Evolutionary conservation across 1,140 invertebrate genomes (phyloP).

Genomic region (Nautilus pompilius): DNA sequence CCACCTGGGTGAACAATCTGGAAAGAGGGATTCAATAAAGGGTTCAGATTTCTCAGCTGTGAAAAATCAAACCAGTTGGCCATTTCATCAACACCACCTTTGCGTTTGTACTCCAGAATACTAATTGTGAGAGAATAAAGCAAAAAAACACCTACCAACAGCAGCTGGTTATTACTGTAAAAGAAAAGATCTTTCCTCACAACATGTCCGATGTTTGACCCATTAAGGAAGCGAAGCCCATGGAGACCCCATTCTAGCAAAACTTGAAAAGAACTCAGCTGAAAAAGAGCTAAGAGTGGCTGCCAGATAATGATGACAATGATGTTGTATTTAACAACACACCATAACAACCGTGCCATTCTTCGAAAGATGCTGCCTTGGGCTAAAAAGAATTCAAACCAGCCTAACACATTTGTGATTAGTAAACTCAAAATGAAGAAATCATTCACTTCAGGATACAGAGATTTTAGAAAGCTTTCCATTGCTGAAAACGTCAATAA

Average conservation of each 20-base stretch:
- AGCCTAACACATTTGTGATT: slow-evolving; percentile 55
- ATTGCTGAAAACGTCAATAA: slow-evolving; percentile 55
- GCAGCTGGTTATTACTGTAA: slow-evolving; percentile 20
- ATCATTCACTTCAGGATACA: slow-evolving; percentile 61
- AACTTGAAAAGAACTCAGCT: slow-evolving; percentile 49
- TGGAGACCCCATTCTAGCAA: slow-evolving; percentile 36
- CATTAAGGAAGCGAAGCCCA: slow-evolving; percentile 33
- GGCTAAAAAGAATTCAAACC: slow-evolving; percentile 55
- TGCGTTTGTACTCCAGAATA: slow-evolving; percentile 18
- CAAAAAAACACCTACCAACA: slow-evolving; percentile 20
- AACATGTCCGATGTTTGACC: slow-evolving; percentile 31
- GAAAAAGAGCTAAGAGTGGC: slow-evolving; percentile 49
- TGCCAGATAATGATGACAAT: slow-evolving; percentile 56
- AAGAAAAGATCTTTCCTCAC: slow-evolving; percentile 43
- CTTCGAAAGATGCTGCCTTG: slow-evolving; percentile 45
- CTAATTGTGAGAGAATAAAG: slow-evolving; percentile 20
- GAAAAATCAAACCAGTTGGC: slow-evolving; percentile 49
- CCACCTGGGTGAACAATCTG: slow-evolving; percentile 20
- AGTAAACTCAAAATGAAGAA: slow-evolving; percentile 57
- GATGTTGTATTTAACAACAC: slow-evolving; percentile 56
- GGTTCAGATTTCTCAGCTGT: slow-evolving; percentile 36
- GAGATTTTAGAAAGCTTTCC: slow-evolving; percentile 55
- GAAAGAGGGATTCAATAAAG: slow-evolving; percentile 23
- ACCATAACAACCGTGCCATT: slow-evolving; percentile 47
- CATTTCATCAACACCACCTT: slow-evolving; percentile 23